A percentile compares a stretch with the other conserved stretches of the same genome.
Evolutionary conservation across 2,888 invertebrate species (phyloP).

Genomic region (Athrips mouffetella): DNA sequence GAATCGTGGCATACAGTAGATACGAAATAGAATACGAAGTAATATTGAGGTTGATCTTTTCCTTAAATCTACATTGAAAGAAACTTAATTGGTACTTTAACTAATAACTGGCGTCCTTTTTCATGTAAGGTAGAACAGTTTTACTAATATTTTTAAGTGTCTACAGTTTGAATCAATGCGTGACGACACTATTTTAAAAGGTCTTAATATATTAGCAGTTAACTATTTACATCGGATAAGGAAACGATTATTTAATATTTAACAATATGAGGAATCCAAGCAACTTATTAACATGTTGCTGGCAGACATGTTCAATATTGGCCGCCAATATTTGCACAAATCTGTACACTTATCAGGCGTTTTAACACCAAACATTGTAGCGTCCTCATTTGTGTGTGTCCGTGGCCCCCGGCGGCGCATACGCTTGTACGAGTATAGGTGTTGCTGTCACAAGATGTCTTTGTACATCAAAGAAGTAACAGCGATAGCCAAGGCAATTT

Average conservation of each 20-base stretch:
- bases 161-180: too few species aligned
- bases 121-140: too few species aligned
- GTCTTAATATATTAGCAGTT: too few species aligned
- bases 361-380: conserved; percentile 66
- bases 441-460: neutral
- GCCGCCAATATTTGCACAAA: conserved; percentile 60
- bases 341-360: conserved; percentile 63
- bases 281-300: conserved; percentile 49
- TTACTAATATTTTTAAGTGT: too few species aligned
- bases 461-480: neutral
- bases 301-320: conserved; percentile 65
- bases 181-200: too few species aligned
- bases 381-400: conserved; percentile 50
- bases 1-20: too few species aligned
- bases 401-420: conserved; percentile 27
- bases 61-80: too few species aligned
- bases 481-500: neutral
- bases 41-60: too few species aligned
- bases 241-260: conserved; percentile 42
- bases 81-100: too few species aligned
- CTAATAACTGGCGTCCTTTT: too few species aligned
- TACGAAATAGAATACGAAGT: too few species aligned
- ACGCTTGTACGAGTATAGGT: too few species aligned
- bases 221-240: conserved; percentile 30
- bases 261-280: conserved; percentile 43